These are phyloP conservation scores for Periparus ater DNA, from an alignment of 2,797 vertebrate species.

Conservation along the genomic window DNA sequence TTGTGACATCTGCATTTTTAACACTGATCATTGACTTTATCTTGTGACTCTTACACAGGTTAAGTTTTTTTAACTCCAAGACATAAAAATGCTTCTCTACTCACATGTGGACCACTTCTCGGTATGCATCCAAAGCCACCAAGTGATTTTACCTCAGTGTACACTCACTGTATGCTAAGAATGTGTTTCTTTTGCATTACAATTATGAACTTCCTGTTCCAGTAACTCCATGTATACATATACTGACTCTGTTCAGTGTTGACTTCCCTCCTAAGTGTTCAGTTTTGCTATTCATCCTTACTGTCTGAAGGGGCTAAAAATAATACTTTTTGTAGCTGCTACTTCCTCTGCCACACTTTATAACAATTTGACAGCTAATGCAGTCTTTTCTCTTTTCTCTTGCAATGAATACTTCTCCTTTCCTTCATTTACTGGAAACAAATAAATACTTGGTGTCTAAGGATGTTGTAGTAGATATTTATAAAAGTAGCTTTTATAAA, in stretches of 20 bases:
- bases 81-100: background rate
- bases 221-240: background rate
- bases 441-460: background rate
- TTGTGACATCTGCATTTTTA: background rate
- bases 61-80: background rate
- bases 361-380: background rate
- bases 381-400: background rate
- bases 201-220: background rate
- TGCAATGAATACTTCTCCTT: background rate
- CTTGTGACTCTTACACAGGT: background rate
- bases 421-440: background rate
- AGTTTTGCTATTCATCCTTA: background rate
- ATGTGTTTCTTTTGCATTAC: background rate
- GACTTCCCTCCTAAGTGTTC: background rate
- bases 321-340: background rate
- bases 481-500: background rate
- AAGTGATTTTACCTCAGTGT: background rate
- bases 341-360: background rate
- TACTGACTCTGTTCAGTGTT: background rate
- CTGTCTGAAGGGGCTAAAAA: background rate
- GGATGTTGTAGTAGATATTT: background rate
- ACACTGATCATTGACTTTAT: background rate
- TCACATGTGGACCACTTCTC: background rate
- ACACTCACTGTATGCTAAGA: background rate
- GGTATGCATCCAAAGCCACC: background rate